A percentile compares a stretch with the other conserved stretches of the same genome.
These are phyloP conservation scores for Brachionichthys hirsutus DNA, from an alignment of 2,113 vertebrate species.

Conservation along the genomic window DNA sequence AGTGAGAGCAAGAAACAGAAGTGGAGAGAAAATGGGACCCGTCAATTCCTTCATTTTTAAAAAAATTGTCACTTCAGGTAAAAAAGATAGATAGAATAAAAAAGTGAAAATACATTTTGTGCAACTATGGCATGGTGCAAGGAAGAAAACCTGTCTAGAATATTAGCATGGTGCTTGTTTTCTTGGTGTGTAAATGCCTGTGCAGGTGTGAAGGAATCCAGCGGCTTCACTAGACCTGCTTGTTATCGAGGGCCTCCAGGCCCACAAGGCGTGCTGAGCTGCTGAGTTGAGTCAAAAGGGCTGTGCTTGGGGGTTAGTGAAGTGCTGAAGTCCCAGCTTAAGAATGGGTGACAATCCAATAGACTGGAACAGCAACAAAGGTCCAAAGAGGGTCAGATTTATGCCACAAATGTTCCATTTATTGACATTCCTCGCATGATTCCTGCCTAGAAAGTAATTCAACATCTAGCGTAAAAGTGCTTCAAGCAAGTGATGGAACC, in stretches of 20 bases:
- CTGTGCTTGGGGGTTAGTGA: conserved; percentile 48
- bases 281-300: conserved; percentile 53
- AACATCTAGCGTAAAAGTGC: conserved; percentile 11
- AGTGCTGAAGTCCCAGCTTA: conserved; percentile 40
- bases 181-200: conserved; percentile 53
- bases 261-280: conserved; percentile 47
- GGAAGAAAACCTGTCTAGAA: conserved; percentile 35
- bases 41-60: conserved; percentile 59
- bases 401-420: conserved; percentile 15
- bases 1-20: conserved; percentile 58
- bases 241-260: conserved; percentile 76
- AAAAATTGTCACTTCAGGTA: conserved; percentile 29
- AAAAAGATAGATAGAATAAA: conserved; percentile 33
- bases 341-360: conserved; percentile 55
- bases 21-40: conserved; percentile 64
- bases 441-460: conserved; percentile 39
- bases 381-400: conserved; percentile 25
- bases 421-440: conserved; percentile 18
- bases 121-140: conserved; percentile 23
- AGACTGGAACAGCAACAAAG: conserved; percentile 33
- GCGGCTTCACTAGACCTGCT: conserved; percentile 54
- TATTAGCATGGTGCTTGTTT: conserved; percentile 58
- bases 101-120: conserved; percentile 52
- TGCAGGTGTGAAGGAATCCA: conserved; percentile 39
- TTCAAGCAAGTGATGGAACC: neutral